Percentiles rank a stretch among this genome's conserved stretches.
phyloP scores from a whole-genome alignment of 2,113 vertebrate genomes.

The Spea multiplicata region DNA sequence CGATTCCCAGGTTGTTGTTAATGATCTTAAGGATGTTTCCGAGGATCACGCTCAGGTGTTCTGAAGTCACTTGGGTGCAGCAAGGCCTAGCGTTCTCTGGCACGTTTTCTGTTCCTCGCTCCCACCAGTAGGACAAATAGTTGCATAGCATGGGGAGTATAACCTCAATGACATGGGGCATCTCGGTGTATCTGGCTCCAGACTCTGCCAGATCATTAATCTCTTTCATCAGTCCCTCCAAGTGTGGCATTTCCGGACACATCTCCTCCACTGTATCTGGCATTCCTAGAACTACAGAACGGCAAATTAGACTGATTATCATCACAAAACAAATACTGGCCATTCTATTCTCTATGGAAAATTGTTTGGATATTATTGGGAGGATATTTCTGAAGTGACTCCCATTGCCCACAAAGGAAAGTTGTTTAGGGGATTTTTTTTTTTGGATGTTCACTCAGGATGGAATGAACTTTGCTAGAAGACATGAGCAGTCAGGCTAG shows the following conservation, averaged over 20 bases:
- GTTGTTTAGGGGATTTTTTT: too few species aligned
- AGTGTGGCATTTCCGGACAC: conserved; percentile 87
- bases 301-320: background rate
- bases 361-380: too few species aligned
- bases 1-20: conserved; percentile 96
- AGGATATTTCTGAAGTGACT: too few species aligned
- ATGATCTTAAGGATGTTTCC: conserved; percentile 98
- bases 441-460: too few species aligned
- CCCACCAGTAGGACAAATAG: conserved; percentile 98
- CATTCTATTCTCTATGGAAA: too few species aligned
- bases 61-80: conserved; percentile 90
- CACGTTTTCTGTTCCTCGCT: conserved; percentile 85
- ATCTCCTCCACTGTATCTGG: conserved; percentile 87
- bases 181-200: conserved; percentile 93
- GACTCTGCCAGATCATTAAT: conserved; percentile 93
- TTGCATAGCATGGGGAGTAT: conserved; percentile 96
- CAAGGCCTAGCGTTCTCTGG: conserved; percentile 66
- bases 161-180: conserved; percentile 97
- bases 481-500: too few species aligned
- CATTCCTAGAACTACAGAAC: conserved; percentile 81
- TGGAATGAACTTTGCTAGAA: too few species aligned
- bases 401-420: too few species aligned
- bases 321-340: too few species aligned
- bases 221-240: conserved; percentile 90
- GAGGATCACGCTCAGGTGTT: conserved; percentile 89